Evolutionary conservation across 2,113 vertebrate genomes (phyloP).

Genomic region (Lipophrys pholis): DNA sequence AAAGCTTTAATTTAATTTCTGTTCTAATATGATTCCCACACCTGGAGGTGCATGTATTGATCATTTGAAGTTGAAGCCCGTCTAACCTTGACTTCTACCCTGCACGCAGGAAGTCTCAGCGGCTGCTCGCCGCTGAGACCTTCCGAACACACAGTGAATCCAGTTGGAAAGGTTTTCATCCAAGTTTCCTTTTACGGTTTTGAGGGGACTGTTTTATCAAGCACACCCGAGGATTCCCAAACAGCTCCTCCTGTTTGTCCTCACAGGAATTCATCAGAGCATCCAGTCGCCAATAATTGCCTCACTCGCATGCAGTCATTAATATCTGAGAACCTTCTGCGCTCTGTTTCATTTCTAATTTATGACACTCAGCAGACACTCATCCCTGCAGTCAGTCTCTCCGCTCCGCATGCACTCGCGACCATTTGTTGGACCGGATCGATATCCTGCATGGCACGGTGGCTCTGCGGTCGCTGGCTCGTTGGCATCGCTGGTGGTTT

Average conservation of each 20-base stretch:
- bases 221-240: neutral
- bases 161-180: neutral
- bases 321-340: neutral
- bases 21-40: too few species aligned
- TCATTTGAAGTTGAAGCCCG: neutral
- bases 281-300: neutral
- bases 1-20: too few species aligned
- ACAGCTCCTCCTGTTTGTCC: neutral
- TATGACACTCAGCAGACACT: slow-evolving; percentile 14
- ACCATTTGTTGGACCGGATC: slow-evolving; percentile 8
- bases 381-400: neutral
- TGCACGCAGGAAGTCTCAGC: neutral
- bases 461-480: neutral
- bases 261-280: slow-evolving; percentile 8
- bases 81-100: neutral
- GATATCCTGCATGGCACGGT: neutral
- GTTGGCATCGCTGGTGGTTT: slow-evolving; percentile 40
- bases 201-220: neutral
- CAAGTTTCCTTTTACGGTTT: neutral
- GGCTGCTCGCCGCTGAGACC: neutral
- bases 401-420: neutral
- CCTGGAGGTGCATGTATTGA: neutral
- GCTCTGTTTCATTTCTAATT: slow-evolving; percentile 24
- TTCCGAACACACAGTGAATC: neutral
- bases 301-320: neutral